A percentile compares a stretch with the other conserved stretches of the same genome.
phyloP scores from a whole-genome alignment of 1,140 invertebrate species.

The Saxidomus purpurata region DNA sequence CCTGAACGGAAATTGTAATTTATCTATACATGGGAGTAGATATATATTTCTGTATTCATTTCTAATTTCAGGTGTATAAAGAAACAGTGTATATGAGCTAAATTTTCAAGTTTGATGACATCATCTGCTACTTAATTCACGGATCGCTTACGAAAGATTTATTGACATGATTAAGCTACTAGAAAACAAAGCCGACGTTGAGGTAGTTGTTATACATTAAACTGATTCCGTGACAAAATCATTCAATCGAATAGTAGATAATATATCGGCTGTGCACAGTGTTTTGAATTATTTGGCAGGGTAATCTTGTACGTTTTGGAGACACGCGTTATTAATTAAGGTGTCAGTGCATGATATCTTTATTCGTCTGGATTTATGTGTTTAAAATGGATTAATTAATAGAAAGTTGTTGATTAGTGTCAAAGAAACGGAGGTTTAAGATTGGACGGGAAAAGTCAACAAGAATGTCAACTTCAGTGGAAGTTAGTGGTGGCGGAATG shows the following conservation, averaged over 20 bases:
- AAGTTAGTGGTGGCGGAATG: background rate
- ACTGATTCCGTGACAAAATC: constrained; percentile 1
- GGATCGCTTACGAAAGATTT: constrained; percentile 25
- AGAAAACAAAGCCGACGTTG: background rate
- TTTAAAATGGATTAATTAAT: background rate
- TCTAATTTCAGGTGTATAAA: background rate
- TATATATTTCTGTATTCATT: constrained; percentile 11
- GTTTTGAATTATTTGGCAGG: constrained; percentile 3
- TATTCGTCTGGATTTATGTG: background rate
- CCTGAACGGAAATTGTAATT: constrained; percentile 8
- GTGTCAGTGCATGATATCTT: background rate
- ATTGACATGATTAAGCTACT: background rate
- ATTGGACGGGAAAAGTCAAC: background rate
- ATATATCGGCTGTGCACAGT: background rate
- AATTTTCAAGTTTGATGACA: constrained; percentile 24
- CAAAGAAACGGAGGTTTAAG: background rate
- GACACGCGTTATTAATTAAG: background rate
- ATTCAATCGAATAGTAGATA: background rate
- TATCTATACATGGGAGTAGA: background rate
- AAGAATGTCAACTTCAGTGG: constrained; percentile 12
- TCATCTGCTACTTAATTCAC: background rate
- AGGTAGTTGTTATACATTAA: constrained; percentile 3
- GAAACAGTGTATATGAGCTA: background rate
- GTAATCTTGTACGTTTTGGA: background rate
- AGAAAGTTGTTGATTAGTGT: background rate